Evolutionary conservation across 2,888 invertebrate genomes (phyloP), one percentile per base, ranked within the genome.

Genomic region (Pristionchus maxplancki): DNA sequence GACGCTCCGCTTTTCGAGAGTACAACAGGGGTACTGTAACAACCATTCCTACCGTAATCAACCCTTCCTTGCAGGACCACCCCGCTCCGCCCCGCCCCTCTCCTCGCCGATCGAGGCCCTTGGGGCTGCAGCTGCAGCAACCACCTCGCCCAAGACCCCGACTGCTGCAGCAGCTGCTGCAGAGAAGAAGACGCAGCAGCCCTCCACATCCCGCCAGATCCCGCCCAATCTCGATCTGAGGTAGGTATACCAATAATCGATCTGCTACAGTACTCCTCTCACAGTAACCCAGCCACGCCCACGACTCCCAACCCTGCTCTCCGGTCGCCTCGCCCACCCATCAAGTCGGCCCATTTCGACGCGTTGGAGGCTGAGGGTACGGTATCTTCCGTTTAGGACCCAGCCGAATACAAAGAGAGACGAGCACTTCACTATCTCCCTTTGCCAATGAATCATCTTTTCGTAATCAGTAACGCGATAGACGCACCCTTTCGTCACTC

Each of bases 161-260:
- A 78, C 78, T 28, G 81, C 50, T 20, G 71, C 71, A 4, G 71
- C 81, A 2, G 34, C 78, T 28, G 81, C 50, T 40, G 74, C 74
- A 37, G 74, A 37, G 40, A 40, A 11, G 20, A 74, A 74, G 40
- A 11, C 40, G 40, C 40, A 40, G 44, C 74, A 74, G 40, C 74
- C 74, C 1, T 44, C 84, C 28, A 82, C 50, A 1, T 50, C 40
- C 31, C 64, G 48, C 8, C 64, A 86, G 31, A 86, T 86, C 0
- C 86, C 86, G 1, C 86, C 86, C 64, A 86, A 86, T 67, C 86
- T 86, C 86, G 31, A 86, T 31, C 67, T 86, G n/a, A 86, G 86
- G 86, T 86, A 20, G 17, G 58, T 48, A 11, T 28, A 20, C 15
- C 37, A 37, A 20, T 40, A 74, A 40, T 28, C 48, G n/a, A n/a